Base-by-base conservation (phyloP, 2,797 vertebrate species). In the Hapalemur alaotrensis region DNA sequence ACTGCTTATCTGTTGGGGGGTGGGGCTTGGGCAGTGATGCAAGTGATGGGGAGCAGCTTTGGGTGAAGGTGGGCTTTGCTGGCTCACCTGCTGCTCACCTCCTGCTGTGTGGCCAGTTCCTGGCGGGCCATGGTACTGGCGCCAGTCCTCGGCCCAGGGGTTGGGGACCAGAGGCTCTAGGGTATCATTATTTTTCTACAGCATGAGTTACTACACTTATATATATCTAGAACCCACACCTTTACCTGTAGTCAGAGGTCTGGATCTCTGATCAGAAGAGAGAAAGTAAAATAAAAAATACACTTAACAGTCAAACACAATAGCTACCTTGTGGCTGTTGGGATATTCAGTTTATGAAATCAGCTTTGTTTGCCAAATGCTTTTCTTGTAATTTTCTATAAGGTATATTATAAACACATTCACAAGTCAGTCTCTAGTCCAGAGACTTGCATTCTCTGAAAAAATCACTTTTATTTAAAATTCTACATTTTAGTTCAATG, bases 381-480 rank as follows among this genome's bases (percentile, higher is more conserved):
- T 86, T 83, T 69, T 70, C 3, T 2, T 70, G 8, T 69, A 90
- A 84, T 48, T 65, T 7, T 95, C 30, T 59, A 25, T 48, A 87
- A 59, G 57, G n/a, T 90, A 3, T 84, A 38, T 69, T 85, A 76
- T 61, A 93, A 95, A 88, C 22, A 90, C 2, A 4, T 57, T 23
- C 32, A 52, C 5, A 72, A 87, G 2, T 48, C 18, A 81, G 59
- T 91, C 48, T 78, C 52, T 89, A 82, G 30, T 54, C 13, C 9
- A 89, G 70, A 89, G 17, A 63, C 48, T 59, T 89, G 7, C 4
- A 92, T 67, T 93, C 52, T 91, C 57, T 41, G 65, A 35, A 52
- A 65, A 83, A 94, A 84, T 63, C 10, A 48, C 13, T 75, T 88
- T 69, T 43, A 90, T 57, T 92, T 83, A 76, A 82, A 94, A 96